Base-by-base conservation (phyloP, 2,797 vertebrate species). In the Ctenochaetus hawaiiensis region DNA sequence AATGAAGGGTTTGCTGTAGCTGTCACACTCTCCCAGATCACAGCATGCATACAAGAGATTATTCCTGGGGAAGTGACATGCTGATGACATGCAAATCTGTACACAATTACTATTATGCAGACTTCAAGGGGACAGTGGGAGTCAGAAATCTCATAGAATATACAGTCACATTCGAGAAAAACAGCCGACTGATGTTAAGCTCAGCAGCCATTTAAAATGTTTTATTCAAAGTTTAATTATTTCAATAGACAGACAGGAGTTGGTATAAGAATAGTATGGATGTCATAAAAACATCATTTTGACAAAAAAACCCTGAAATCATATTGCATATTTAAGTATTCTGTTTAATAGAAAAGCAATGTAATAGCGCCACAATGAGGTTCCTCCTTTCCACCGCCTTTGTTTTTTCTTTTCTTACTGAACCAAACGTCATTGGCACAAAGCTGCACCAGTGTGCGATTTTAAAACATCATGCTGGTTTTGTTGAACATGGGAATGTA, bases 51-150 rank as follows among this genome's bases (percentile, higher is more conserved):
- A 72, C 72, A 59, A 77, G 65, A 83, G 85, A 88, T 89, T 86
- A 89, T 81, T 87, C 70, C 63, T 47, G 41, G 74, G 52, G 48
- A 85, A 84, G 67, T 78, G 80, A 81, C 80, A 76, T 22, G 68
- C 53, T 17, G 44, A 67, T 72, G 77, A 78, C 78, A 78, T 73
- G 76, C 62, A 89, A 87, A 90, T 83, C 79, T 72, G 65, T 66
- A 74, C 65, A 83, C 84, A 89, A 83, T 85, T 89, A 84, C 79
- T 84, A 82, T 83, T 87, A 73, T 84, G 70, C 75, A 70, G 56
- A 77, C 80, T 84, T 86, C 77, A 86, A 80, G 80, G 49, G 82
- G 80, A 61, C 73, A 75, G 70, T 30, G 52, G 75, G 78, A 83
- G 74, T 80, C 60, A 16, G 39, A 81, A 59, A 81, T 67, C 73